These are phyloP conservation scores for Exocentrus adspersus DNA, from an alignment of 2,888 invertebrate genomes.

Conservation along the genomic window DNA sequence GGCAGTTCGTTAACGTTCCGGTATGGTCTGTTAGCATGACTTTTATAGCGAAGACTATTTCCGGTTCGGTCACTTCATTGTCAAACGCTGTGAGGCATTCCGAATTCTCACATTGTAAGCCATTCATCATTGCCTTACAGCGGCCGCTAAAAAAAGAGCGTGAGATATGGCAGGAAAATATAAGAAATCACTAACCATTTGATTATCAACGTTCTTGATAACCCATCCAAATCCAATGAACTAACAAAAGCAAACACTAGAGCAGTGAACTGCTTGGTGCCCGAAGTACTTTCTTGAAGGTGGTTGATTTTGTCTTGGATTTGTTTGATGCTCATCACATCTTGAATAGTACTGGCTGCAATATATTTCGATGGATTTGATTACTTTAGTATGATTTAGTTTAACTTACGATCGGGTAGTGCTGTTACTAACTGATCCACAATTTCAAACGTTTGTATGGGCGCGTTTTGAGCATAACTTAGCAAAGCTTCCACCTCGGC, in stretches of 20 bases:
- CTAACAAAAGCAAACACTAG: constrained; percentile 74
- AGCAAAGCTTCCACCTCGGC: constrained; percentile 70
- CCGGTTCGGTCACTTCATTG: constrained; percentile 55
- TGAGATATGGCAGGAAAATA: constrained; percentile 7
- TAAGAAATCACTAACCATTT: constrained; percentile 60
- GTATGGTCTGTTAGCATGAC: constrained; percentile 76
- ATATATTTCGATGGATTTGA: neutral
- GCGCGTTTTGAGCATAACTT: constrained; percentile 64
- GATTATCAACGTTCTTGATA: constrained; percentile 42
- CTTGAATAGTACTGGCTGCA: constrained; percentile 67
- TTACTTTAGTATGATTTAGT: neutral
- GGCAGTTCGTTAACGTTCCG: constrained; percentile 70
- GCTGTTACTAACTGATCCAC: constrained; percentile 53
- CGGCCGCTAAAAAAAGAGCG: constrained; percentile 47
- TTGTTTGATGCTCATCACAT: constrained; percentile 70
- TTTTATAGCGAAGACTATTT: constrained; percentile 68
- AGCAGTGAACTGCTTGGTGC: constrained; percentile 73
- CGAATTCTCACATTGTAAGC: constrained; percentile 56
- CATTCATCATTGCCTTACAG: constrained; percentile 51
- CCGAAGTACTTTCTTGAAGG: constrained; percentile 60
- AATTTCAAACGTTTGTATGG: constrained; percentile 56
- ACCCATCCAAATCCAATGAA: constrained; percentile 77
- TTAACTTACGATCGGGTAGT: constrained; percentile 61
- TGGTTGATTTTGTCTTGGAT: constrained; percentile 64
- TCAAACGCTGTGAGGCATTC: constrained; percentile 59